Evolutionary conservation across 2,113 vertebrate species (phyloP).

Genomic region (Podarcis cretensis): DNA sequence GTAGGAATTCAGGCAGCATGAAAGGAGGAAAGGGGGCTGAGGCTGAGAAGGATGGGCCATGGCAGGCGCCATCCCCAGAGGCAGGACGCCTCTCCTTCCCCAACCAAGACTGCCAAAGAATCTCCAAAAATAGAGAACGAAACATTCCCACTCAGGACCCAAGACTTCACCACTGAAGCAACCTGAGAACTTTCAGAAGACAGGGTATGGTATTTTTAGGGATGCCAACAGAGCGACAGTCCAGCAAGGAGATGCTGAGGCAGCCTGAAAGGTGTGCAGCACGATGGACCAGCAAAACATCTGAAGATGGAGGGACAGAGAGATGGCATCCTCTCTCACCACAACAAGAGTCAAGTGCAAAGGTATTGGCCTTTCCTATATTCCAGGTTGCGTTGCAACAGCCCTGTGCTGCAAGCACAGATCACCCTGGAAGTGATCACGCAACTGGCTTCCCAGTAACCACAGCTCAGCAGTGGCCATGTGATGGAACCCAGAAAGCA

Average conservation of each 20-base stretch:
- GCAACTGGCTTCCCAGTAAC: background rate
- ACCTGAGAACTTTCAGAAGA: background rate
- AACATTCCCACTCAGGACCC: background rate
- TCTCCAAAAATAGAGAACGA: background rate
- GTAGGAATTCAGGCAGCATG: background rate
- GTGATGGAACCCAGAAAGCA: background rate
- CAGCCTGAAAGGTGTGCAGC: background rate
- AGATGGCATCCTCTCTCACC: background rate
- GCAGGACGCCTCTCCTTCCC: background rate
- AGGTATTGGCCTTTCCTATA: background rate
- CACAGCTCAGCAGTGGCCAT: background rate
- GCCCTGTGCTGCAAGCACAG: background rate
- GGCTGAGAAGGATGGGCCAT: rapidly evolving
- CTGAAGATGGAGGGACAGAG: background rate
- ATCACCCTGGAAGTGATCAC: background rate
- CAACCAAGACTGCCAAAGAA: background rate
- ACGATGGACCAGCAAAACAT: background rate
- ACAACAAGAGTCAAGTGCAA: background rate
- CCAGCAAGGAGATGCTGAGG: background rate
- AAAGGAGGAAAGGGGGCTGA: rapidly evolving
- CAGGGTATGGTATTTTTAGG: background rate
- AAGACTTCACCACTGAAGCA: background rate
- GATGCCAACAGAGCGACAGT: background rate
- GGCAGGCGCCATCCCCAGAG: background rate
- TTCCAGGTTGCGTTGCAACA: no score